Evolutionary conservation across 2,113 vertebrate genomes (phyloP).

Genomic region (Urocynchramus pylzowi): DNA sequence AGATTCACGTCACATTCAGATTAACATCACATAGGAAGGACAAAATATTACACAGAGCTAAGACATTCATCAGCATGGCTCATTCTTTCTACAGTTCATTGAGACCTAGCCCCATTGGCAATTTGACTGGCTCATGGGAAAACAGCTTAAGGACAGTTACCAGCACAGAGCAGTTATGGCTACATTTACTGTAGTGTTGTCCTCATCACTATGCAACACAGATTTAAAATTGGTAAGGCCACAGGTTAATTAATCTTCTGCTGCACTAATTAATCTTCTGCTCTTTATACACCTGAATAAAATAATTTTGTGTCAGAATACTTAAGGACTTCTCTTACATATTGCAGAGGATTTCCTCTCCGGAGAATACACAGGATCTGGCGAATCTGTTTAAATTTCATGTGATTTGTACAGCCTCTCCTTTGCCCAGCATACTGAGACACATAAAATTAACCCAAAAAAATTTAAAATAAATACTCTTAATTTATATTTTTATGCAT

Average conservation of each 20-base stretch:
- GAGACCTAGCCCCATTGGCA: fast-evolving
- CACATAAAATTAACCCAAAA: neutral
- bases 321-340: neutral
- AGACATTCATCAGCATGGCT: neutral
- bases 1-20: neutral
- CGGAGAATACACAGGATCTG: neutral
- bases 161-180: neutral
- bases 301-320: neutral
- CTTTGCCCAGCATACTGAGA: neutral
- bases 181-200: neutral
- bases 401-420: neutral
- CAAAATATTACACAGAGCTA: neutral
- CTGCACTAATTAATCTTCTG: neutral
- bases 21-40: neutral
- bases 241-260: neutral
- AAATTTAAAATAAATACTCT: neutral
- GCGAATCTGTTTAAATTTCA: neutral
- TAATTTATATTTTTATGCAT: neutral
- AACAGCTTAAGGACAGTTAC: neutral
- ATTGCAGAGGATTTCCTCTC: neutral
- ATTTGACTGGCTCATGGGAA: neutral
- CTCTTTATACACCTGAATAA: neutral
- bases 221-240: neutral
- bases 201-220: neutral
- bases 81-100: neutral